Conservation (phyloP, 2,797 vertebrate species). For the Sylvilagus floridanus region DNA sequence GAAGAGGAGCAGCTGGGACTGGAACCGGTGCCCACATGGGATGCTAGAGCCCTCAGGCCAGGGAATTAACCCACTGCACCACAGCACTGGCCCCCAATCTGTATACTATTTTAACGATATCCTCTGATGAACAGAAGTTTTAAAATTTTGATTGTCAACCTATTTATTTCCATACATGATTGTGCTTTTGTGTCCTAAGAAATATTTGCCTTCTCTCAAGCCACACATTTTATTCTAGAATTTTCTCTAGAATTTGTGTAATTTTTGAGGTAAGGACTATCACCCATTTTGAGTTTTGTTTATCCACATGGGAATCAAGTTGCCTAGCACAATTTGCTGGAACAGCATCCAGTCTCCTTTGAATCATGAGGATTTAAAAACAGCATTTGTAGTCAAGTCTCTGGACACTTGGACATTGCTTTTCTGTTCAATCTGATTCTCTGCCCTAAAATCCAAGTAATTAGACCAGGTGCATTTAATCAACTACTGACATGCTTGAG, state of each 20-base stretch:
- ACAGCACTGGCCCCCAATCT: not conserved
- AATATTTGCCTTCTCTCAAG: not conserved
- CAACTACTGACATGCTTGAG: not conserved
- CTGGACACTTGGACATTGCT: not conserved
- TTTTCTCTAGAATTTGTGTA: not conserved
- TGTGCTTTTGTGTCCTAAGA: not conserved
- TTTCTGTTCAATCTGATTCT: not conserved
- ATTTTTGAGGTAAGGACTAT: not conserved
- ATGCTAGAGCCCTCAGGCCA: too few species aligned
- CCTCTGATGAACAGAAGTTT: not conserved
- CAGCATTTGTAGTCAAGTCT: not conserved
- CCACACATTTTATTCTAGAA: not conserved
- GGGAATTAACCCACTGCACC: too few species aligned
- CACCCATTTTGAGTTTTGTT: not conserved
- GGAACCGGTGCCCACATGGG: too few species aligned
- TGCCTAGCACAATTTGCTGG: not conserved
- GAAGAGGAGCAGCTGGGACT: too few species aligned
- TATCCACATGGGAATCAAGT: constrained; percentile 15
- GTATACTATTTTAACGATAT: not conserved
- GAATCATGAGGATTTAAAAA: not conserved
- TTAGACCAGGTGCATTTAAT: not conserved
- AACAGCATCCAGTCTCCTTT: not conserved
- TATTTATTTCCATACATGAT: not conserved
- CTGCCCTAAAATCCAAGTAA: not conserved
- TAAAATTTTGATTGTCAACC: too few species aligned